Evolutionary conservation across 2,113 vertebrate genomes (phyloP), one percentile per base, ranked within the genome.

Genomic region (Grus americana): DNA sequence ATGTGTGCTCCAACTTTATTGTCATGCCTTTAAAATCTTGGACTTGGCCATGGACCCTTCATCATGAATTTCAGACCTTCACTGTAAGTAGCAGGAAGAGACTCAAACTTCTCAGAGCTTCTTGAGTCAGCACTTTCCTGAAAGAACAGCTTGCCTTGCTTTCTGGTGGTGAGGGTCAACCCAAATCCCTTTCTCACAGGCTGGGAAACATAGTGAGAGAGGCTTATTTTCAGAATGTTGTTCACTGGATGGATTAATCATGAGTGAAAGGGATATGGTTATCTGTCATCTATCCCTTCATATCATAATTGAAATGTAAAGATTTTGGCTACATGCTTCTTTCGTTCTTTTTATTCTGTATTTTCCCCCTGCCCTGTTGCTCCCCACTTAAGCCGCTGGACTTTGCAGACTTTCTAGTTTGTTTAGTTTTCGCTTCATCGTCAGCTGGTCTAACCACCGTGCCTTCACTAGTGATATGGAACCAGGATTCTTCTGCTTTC

Each of bases 71-170:
- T 76, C 12, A 80, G 15, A 38, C 79, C 32, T 55, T 92, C 7
- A 1, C 21, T 61, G 4, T 52, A 52, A 84, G 26, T n/a, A 71
- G 63, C 44, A 52, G 49, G 27, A 68, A 62, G 55, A 55, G 22
- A 58, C 30, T 59, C 0, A 0, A 3, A 0, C 40, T 72, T 65
- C n/a, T 72, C 34, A 32, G 40, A 82, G 12, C 19, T 73, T 54
- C 16, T 61, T 73, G 49, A 58, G 20, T 19, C 65, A 88, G 19
- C 6, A 7, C 24, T 68, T 79, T 36, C 36, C 27, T 11, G 34
- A 44, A 68, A 74, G 50, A 74, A 21, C 14, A 67, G 47, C 22
- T 74, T 80, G n/a, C n/a, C 8, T 88, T 88, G 32, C 5, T 75
- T 44, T 67, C 29, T 76, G 30, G 14, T 79, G 27, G 6, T 76